Evolutionary conservation across 2,888 invertebrate species (phyloP).

Genomic region (Leucophenga montana): DNA sequence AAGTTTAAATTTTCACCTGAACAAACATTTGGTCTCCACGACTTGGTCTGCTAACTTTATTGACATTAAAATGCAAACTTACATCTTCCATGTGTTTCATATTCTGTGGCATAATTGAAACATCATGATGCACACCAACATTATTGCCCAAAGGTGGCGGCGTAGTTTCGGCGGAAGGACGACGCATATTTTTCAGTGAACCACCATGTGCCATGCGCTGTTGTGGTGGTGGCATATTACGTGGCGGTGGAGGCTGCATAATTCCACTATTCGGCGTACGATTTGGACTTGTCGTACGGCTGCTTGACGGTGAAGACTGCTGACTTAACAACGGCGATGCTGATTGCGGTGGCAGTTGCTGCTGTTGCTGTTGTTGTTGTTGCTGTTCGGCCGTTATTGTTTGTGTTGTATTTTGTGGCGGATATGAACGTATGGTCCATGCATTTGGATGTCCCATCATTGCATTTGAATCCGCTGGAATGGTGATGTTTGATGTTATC

Average conservation of each 20-base stretch:
- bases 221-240: conserved; percentile 62
- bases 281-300: conserved; percentile 81
- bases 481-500: conserved; percentile 71
- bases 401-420: conserved; percentile 48
- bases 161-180: conserved; percentile 72
- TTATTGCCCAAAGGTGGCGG: conserved; percentile 62
- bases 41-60: no score
- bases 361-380: conserved; percentile 39
- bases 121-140: conserved; percentile 47
- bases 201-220: conserved; percentile 60
- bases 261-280: conserved; percentile 60
- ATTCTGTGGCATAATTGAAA: conserved; percentile 61
- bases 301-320: conserved; percentile 85
- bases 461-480: conserved; percentile 69
- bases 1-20: no score
- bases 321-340: conserved; percentile 83
- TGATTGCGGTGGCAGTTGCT: conserved; percentile 75
- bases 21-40: no score
- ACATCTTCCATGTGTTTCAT: conserved; percentile 71
- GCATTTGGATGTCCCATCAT: conserved; percentile 60
- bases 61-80: no score
- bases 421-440: conserved; percentile 64
- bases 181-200: conserved; percentile 63
- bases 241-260: conserved; percentile 55
- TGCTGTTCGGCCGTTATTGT: conserved; percentile 29